These are phyloP conservation scores for Artibeus jamaicensis DNA, from an alignment of 2,797 vertebrate genomes.

Conservation along the genomic window DNA sequence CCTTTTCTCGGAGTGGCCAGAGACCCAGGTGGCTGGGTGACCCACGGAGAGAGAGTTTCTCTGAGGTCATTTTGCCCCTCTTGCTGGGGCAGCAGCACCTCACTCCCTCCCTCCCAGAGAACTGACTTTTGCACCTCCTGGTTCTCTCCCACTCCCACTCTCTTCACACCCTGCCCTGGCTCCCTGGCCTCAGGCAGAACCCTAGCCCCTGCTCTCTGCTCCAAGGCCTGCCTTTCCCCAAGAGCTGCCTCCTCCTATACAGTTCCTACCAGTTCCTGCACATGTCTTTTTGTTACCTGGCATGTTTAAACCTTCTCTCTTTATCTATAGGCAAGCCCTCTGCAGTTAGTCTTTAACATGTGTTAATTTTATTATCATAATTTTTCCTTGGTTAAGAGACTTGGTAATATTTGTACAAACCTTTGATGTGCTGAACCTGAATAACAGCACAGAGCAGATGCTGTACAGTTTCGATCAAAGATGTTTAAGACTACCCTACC, in stretches of 20 bases:
- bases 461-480: conserved; percentile 79
- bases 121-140: neutral
- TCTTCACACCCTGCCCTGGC: neutral
- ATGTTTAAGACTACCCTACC: conserved; percentile 70
- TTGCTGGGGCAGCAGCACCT: neutral
- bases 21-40: neutral
- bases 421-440: conserved; percentile 79
- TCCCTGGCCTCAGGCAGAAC: conserved; percentile 18
- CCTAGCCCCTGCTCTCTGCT: neutral
- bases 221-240: conserved; percentile 50
- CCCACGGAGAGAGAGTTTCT: neutral
- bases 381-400: conserved; percentile 77
- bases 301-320: conserved; percentile 86
- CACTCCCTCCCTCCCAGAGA: neutral
- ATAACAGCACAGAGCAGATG: conserved; percentile 65
- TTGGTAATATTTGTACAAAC: conserved; percentile 75
- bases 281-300: conserved; percentile 83
- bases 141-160: neutral
- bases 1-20: neutral
- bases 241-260: conserved; percentile 85
- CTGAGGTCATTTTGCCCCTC: neutral
- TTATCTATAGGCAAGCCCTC: conserved; percentile 80
- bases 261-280: conserved; percentile 82
- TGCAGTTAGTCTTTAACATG: conserved; percentile 81
- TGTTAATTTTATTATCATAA: conserved; percentile 65